phyloP scores from a whole-genome alignment of 1,140 invertebrate species.

The Elymnias hypermnestra region DNA sequence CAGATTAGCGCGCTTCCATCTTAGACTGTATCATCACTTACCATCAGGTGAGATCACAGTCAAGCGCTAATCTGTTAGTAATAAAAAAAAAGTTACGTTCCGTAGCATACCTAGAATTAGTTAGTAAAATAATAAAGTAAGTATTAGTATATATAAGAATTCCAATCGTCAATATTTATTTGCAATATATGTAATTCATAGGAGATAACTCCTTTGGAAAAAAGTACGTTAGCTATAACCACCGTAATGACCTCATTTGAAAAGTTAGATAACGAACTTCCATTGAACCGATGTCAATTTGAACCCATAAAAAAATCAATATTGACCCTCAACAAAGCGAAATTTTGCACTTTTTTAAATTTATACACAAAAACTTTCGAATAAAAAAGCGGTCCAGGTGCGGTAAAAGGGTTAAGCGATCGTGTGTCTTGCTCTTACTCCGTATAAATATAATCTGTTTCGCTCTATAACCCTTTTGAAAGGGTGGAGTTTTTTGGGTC shows the following conservation, averaged over 20 bases:
- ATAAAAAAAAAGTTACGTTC: too few species aligned
- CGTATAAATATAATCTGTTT: slow-evolving; percentile 22
- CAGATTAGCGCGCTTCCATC: too few species aligned
- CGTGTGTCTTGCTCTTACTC: slow-evolving; percentile 30
- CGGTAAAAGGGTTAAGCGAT: slow-evolving; percentile 54
- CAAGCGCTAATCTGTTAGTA: too few species aligned
- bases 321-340: slow-evolving; percentile 58
- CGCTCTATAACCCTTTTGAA: slow-evolving; percentile 54
- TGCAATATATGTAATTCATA: too few species aligned
- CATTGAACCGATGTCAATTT: slow-evolving; percentile 42
- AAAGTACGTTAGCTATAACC: too few species aligned
- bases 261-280: slow-evolving; percentile 58
- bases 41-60: too few species aligned
- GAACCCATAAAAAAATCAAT: slow-evolving; percentile 58
- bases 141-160: too few species aligned
- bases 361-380: slow-evolving; percentile 40
- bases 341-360: slow-evolving; percentile 70
- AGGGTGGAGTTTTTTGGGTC: slow-evolving; percentile 60
- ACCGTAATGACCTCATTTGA: slow-evolving; percentile 59
- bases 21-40: too few species aligned
- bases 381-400: slow-evolving; percentile 64
- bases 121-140: too few species aligned
- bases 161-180: too few species aligned
- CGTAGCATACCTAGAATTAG: too few species aligned
- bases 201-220: too few species aligned